Evolutionary conservation across 2,797 vertebrate species (phyloP).

Genomic region (Gorsachius magnificus): DNA sequence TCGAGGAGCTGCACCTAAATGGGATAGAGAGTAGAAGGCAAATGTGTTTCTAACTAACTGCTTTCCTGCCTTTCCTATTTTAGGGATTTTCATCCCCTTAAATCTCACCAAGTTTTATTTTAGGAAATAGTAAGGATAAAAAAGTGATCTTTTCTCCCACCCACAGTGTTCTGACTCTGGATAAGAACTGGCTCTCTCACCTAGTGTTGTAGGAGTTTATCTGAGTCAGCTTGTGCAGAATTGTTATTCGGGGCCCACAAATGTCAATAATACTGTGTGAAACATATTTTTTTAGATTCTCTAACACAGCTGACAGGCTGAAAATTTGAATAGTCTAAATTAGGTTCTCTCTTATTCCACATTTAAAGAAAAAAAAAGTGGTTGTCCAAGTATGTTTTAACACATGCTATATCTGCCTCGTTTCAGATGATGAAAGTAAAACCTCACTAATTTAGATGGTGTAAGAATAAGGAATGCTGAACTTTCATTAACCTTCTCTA

Average conservation of each 20-base stretch:
- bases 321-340: not conserved
- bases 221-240: constrained; percentile 51
- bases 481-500: not conserved
- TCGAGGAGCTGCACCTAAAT: not conserved
- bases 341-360: not conserved
- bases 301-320: not conserved
- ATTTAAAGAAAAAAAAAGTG: not conserved
- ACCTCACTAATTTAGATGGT: not conserved
- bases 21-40: not conserved
- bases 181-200: constrained; percentile 25
- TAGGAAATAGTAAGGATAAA: constrained; percentile 43
- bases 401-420: not conserved
- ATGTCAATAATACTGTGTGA: constrained; percentile 15
- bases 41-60: not conserved
- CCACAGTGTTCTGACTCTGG: constrained; percentile 51
- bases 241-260: constrained; percentile 11
- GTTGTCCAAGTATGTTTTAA: not conserved
- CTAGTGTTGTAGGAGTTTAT: constrained; percentile 45
- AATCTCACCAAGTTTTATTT: constrained; percentile 49
- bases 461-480: not conserved
- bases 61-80: constrained; percentile 25
- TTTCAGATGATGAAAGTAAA: not conserved
- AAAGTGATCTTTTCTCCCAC: constrained; percentile 38
- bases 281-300: not conserved
- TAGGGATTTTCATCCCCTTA: not conserved